A percentile compares a stretch with the other conserved stretches of the same genome.
These are phyloP conservation scores for Orgyia antiqua DNA, from an alignment of 2,888 invertebrate genomes.

Conservation along the genomic window DNA sequence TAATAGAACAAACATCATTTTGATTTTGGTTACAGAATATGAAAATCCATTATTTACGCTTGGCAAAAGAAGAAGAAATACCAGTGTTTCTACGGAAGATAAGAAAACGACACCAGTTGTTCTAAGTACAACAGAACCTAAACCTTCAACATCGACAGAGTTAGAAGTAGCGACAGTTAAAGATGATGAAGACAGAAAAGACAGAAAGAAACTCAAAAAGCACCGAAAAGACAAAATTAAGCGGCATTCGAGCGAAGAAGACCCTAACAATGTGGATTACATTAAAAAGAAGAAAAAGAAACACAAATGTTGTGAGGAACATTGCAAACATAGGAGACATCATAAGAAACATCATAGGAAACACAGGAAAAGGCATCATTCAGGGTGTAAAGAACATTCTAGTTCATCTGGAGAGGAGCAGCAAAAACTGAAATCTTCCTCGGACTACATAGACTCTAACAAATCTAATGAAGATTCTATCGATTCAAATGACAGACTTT, in stretches of 20 bases:
- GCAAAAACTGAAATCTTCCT: constrained; percentile 53
- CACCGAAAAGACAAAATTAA: constrained; percentile 81
- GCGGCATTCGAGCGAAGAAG: constrained; percentile 63
- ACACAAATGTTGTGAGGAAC: constrained; percentile 83
- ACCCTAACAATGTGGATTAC: constrained; percentile 54
- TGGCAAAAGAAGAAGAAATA: constrained; percentile 86
- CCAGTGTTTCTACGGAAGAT: constrained; percentile 80
- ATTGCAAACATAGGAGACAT: constrained; percentile 84
- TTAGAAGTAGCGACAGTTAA: constrained; percentile 28
- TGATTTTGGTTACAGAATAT: constrained; percentile 81
- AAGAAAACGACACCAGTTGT: constrained; percentile 46
- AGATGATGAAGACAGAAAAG: constrained; percentile 74
- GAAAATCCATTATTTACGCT: constrained; percentile 88
- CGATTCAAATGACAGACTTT: constrained; percentile 54
- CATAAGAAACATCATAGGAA: constrained; percentile 89
- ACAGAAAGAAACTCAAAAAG: constrained; percentile 83
- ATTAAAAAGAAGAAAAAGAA: constrained; percentile 83
- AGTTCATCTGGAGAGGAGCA: constrained; percentile 75
- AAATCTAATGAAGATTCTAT: constrained; percentile 69
- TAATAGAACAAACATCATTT: too few species aligned
- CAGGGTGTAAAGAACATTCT: constrained; percentile 64
- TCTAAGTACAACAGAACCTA: constrained; percentile 34
- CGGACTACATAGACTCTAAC: constrained; percentile 61
- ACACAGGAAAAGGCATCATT: constrained; percentile 86
- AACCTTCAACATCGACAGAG: constrained; percentile 30